Conservation (phyloP, 1,140 invertebrate genomes). For the Aphelenchoides avenae region DNA sequence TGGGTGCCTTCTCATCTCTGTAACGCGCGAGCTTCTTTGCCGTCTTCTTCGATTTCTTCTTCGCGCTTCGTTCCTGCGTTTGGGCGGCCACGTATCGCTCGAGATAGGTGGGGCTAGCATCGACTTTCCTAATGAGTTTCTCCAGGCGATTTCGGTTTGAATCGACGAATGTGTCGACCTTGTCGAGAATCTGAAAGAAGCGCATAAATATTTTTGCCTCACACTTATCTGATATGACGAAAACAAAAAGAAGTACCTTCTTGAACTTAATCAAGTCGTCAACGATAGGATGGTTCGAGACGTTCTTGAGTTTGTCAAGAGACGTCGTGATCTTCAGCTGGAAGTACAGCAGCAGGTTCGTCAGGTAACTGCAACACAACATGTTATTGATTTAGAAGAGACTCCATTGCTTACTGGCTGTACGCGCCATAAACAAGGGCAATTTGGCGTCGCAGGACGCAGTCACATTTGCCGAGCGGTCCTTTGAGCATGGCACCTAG, state of each 20-base stretch:
- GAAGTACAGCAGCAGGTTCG: neutral
- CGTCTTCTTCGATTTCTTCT: neutral
- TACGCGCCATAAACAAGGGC: no score
- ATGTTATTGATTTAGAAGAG: no score
- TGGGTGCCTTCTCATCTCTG: no score
- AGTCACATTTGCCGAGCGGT: constrained; percentile 1
- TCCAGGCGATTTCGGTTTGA: neutral
- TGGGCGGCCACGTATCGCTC: neutral
- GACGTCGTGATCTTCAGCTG: neutral
- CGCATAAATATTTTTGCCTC: neutral
- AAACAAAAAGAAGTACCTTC: neutral
- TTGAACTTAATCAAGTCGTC: constrained; percentile 7
- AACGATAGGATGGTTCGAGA: neutral
- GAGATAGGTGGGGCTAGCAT: neutral
- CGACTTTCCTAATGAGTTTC: constrained; percentile 2
- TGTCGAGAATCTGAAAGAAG: constrained; percentile 3
- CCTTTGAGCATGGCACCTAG: neutral
- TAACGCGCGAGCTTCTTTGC: no score
- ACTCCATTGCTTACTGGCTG: no score
- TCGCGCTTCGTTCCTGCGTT: neutral
- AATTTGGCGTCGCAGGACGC: no score
- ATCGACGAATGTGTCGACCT: neutral
- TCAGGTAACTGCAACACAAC: neutral
- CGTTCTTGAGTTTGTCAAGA: neutral
- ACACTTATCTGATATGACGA: neutral